Base-by-base conservation (phyloP, 2,888 invertebrate genomes). In the Saturnia japonica region DNA sequence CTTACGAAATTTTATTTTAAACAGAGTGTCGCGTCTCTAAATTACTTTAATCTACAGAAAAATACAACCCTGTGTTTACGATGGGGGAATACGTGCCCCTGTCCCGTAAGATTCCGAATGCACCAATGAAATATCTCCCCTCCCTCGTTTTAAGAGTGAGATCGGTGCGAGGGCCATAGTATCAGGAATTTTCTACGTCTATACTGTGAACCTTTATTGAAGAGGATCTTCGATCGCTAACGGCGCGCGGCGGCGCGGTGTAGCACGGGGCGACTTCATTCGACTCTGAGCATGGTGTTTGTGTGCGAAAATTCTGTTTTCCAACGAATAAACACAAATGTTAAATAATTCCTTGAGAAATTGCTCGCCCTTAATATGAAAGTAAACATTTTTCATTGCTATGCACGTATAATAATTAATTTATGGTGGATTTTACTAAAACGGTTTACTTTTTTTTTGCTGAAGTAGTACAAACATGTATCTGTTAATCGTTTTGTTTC, bases 151-250 rank as follows among this genome's bases (percentile, higher is more conserved):
- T 47, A 19, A 69, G 60, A 68, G 45, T 45, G 54, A 67, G 51
- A 57, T 67, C 60, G 14, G 57, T 43, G 40, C 47, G 19, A 14
- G 4, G 40, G 22, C 60, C 68, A 78, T 22, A 78, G 82, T 77
- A 75, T 77, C 75, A 77, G 85, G 87, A 89, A 90, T 90, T 91
- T 90, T 89, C 90, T 87, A 88, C 85, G 87, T 89, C 85, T 87
- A 82, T 87, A 87, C 92, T 90, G 87, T 88, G 88, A 84, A 88
- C 88, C 88, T 91, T 90, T 92, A 93, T 92, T 91, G 91, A 89
- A 86, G 91, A 81, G 82, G 83, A 84, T 85, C 82, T 83, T 78
- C 82, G 87, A 83, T 88, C 88, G 83, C 88, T 88, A 84, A 82
- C 84, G 75, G 73, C n/a, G n/a, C n/a, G 34, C 2, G 2, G 34